Percentiles rank a stretch among this genome's conserved stretches.
Conservation (phyloP, 1,140 invertebrate species). For the Drosophila fuyamai region DNA sequence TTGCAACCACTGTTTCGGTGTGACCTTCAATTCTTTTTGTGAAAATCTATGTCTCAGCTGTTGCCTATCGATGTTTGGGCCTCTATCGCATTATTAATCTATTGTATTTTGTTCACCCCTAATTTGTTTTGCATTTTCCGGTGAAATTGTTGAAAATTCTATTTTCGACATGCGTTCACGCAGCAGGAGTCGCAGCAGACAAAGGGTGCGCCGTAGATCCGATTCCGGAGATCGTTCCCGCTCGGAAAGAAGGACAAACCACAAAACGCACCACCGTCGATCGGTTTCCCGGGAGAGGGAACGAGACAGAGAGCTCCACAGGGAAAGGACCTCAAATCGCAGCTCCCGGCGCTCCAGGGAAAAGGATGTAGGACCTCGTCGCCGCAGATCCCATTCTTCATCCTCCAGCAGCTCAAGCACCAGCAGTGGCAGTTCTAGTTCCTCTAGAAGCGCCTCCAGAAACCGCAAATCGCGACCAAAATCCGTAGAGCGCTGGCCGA, state of each 20-base stretch:
- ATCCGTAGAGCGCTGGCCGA: slow-evolving; percentile 82
- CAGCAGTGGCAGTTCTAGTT: slow-evolving; percentile 16
- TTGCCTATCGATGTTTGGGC: background rate
- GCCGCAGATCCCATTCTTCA: slow-evolving; percentile 27
- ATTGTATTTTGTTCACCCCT: background rate
- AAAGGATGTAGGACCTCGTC: slow-evolving; percentile 8
- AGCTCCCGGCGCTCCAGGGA: slow-evolving; percentile 15
- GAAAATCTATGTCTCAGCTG: slow-evolving; percentile 1
- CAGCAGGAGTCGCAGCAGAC: slow-evolving; percentile 53
- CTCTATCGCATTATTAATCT: background rate
- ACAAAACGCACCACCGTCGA: slow-evolving; percentile 7
- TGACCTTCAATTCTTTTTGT: background rate
- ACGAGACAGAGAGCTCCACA: slow-evolving; percentile 7
- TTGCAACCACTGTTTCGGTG: slow-evolving; percentile 6
- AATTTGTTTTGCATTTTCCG: slow-evolving; percentile 25
- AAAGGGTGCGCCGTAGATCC: slow-evolving; percentile 38
- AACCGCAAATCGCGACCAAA: slow-evolving; percentile 20
- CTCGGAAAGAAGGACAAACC: slow-evolving; percentile 18
- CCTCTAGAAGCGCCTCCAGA: slow-evolving; percentile 32
- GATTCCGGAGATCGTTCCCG: slow-evolving; percentile 11
- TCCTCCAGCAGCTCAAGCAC: slow-evolving; percentile 29
- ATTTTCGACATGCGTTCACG: slow-evolving; percentile 55
- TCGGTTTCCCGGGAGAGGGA: slow-evolving; percentile 42
- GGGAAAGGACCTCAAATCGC: slow-evolving; percentile 5
- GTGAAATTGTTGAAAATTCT: slow-evolving; percentile 16